Evolutionary conservation across 2,797 vertebrate genomes (phyloP), one percentile per base, ranked within the genome.

Genomic region (Harpagifer antarcticus): DNA sequence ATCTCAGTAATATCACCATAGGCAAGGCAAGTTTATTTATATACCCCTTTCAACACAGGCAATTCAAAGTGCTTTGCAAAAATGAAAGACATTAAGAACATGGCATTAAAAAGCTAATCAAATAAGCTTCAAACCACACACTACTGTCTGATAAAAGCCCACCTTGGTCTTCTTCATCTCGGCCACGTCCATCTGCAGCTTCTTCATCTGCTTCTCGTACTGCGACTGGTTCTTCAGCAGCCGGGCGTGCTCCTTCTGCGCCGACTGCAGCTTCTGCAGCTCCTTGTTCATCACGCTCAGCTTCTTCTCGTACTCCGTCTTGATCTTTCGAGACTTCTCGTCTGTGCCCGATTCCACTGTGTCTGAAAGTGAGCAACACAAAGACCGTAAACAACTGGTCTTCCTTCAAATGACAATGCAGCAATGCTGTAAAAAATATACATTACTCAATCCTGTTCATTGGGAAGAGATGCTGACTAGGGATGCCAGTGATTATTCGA

Each of bases 81-180:
- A 27, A 27, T 4, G 27, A 27, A 27, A 27, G 27, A 27, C 27
- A 27, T 27, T 5, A 27, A 27, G 4, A 27, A 27, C 27, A 27
- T 27, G 27, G 4, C 23, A 27, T 27, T 27, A 3, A 27, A 27
- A 27, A 27, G 3, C 23, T 3, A 27, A 27, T 27, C 3, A 3
- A 27, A 27, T 27, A 3, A 3, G 23, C 3, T 27, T 27, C 27
- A 27, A 27, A 27, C 4, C 27, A 27, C 27, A 27, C 27, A 5
- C 4, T 27, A 5, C 27, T 5, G 27, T 27, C 27, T 27, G 27
- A 27, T 5, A 27, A 5, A 23, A 8, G 14, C 53, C 0, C 6
- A 97, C 98, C 96, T 99, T 99, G 0, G 96, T 99, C 91, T 98
- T 99, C 92, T 99, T 99, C 98, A 99, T 99, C 74, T 99, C 98